These are phyloP conservation scores for Patiria miniata DNA, from an alignment of 35 echinoderm and acorn worm genomes.

Conservation along the genomic window DNA sequence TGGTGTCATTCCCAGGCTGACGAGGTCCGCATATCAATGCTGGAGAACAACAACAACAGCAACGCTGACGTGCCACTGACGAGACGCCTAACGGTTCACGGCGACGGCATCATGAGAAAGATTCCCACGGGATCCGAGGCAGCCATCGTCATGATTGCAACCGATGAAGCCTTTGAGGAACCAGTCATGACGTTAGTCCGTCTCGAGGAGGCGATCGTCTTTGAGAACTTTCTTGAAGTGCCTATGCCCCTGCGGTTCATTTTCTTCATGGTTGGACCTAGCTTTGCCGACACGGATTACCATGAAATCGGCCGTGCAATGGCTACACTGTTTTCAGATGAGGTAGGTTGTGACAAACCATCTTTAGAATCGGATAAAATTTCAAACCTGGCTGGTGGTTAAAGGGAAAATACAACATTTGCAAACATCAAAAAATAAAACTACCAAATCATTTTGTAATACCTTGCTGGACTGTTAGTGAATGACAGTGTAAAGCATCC, in stretches of 20 bases:
- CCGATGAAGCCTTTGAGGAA: conserved; percentile 68
- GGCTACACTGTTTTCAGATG: conserved; percentile 91
- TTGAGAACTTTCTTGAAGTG: conserved; percentile 91
- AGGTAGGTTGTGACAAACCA: conserved; percentile 33
- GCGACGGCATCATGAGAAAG: conserved; percentile 84
- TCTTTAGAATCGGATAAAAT: no score
- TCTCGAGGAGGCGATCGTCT: conserved; percentile 56
- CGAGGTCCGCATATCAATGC: conserved; percentile 59
- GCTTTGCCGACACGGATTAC: conserved; percentile 66
- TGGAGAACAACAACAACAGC: conserved; percentile 33
- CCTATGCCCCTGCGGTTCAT: conserved; percentile 89
- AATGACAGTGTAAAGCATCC: no score
- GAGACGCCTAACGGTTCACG: neutral
- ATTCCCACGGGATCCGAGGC: conserved; percentile 83
- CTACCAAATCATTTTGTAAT: no score
- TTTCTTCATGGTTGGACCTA: conserved; percentile 77
- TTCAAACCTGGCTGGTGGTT: no score
- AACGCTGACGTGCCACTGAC: neutral
- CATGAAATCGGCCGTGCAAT: conserved; percentile 90
- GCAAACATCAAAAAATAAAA: no score
- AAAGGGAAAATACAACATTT: no score
- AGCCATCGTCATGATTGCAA: conserved; percentile 82
- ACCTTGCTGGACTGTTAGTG: no score
- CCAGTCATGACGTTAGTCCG: conserved; percentile 69
- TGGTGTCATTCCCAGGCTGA: neutral